phyloP scores from a whole-genome alignment of 1,140 invertebrate species.

The Drosophila subpulchrella region DNA sequence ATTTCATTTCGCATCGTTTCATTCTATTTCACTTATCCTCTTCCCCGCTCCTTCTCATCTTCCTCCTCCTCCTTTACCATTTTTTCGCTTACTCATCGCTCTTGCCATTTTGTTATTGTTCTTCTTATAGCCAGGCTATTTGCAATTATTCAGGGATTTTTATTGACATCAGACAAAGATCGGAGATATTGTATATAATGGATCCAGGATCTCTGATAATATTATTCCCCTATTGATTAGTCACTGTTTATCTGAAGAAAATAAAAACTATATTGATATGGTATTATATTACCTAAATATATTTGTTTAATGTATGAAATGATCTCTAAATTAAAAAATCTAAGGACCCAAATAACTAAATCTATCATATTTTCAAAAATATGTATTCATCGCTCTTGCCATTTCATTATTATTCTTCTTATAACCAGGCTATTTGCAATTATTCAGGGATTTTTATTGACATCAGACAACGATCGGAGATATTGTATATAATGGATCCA shows the following conservation, averaged over 20 bases:
- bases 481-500: background rate
- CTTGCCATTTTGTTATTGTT: slow-evolving; percentile 27
- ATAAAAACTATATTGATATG: no score
- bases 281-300: no score
- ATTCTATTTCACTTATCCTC: slow-evolving; percentile 43
- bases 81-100: slow-evolving; percentile 31
- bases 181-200: background rate
- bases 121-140: slow-evolving; percentile 36
- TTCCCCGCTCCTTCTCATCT: background rate
- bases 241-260: background rate
- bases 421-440: slow-evolving; percentile 34
- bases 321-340: no score
- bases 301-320: no score
- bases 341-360: no score
- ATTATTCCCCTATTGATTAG: background rate
- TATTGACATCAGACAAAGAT: slow-evolving; percentile 35
- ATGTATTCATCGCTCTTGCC: slow-evolving; percentile 28
- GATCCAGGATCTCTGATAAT: background rate
- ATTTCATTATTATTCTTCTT: slow-evolving; percentile 31
- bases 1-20: slow-evolving; percentile 47
- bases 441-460: slow-evolving; percentile 55
- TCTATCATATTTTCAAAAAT: no score
- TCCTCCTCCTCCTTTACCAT: background rate
- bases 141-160: slow-evolving; percentile 51
- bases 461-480: slow-evolving; percentile 14